phyloP scores from a whole-genome alignment of 2,888 invertebrate genomes.

The Euphydryas editha region DNA sequence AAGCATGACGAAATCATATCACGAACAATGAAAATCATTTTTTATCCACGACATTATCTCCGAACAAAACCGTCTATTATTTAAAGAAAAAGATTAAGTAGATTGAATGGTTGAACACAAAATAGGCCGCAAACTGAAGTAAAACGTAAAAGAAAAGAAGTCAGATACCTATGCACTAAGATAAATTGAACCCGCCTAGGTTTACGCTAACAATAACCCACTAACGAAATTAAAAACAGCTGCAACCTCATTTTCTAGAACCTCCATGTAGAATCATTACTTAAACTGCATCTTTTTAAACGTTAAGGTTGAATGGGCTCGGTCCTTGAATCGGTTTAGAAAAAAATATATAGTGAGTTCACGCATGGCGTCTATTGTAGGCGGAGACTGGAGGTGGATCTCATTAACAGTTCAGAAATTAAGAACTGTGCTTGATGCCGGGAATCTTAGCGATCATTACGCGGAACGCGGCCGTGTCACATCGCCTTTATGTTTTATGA shows the following conservation, averaged over 20 bases:
- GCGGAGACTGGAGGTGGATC: slow-evolving; percentile 77
- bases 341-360: slow-evolving; percentile 67
- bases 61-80: slow-evolving; percentile 20
- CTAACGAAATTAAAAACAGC: slow-evolving; percentile 64
- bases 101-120: slow-evolving; percentile 38
- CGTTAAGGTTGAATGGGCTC: slow-evolving; percentile 70
- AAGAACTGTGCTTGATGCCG: slow-evolving; percentile 76
- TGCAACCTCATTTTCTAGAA: slow-evolving; percentile 52
- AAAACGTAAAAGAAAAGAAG: slow-evolving; percentile 44
- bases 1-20: neutral
- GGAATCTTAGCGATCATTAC: slow-evolving; percentile 81
- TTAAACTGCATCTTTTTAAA: slow-evolving; percentile 79
- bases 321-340: slow-evolving; percentile 64
- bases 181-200: slow-evolving; percentile 46
- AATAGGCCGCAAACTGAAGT: slow-evolving; percentile 41
- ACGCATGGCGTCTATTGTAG: slow-evolving; percentile 79
- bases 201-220: slow-evolving; percentile 55
- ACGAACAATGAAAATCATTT: neutral
- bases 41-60: slow-evolving; percentile 14
- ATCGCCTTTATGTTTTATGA: slow-evolving; percentile 51
- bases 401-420: slow-evolving; percentile 77
- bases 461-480: slow-evolving; percentile 57
- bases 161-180: slow-evolving; percentile 44
- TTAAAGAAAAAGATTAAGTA: slow-evolving; percentile 31
- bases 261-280: slow-evolving; percentile 73